Evolutionary conservation across 2,113 vertebrate species (phyloP), one percentile per base, ranked within the genome.

Genomic region (Microcebus tavaratra): DNA sequence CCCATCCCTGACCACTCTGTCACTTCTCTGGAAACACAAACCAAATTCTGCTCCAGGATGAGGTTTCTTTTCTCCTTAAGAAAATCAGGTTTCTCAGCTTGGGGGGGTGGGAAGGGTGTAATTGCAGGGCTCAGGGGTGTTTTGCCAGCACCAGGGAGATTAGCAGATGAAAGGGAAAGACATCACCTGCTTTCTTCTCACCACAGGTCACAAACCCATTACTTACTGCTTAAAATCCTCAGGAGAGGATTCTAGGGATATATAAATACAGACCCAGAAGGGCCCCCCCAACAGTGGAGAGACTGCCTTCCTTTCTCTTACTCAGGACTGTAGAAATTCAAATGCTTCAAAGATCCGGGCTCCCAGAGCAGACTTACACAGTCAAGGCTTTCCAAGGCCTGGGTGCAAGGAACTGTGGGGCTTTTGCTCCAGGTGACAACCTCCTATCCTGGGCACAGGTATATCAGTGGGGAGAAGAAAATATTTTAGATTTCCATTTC

Each of bases 141-240:
- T 63, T 85, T 55, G 87, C 90, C 1, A 0, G 25, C 90, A 87
- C 83, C 93, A 36, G 70, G 61, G 61, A 86, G 96, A 91, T 95
- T 53, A 92, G n/a, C 96, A 93, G 95, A 97, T 96, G 97, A 97
- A 97, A 98, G 95, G 82, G 21, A 83, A 82, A 95, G 95, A 97
- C 42, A 42, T 91, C 90, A 91, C 94, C 93, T 94, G 89, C 85
- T 96, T 96, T 97, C 78, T 95, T 94, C 61, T 86, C 88, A 9
- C 88, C 8, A 1, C 6, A 7, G 95, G 96, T 97, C 96, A 93
- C 0, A 61, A 97, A 94, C 94, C 91, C 94, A 83, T 65, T 75
- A 91, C 86, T 97, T 75, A 91, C 63, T 91, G 75, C 70, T 87
- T 88, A 70, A 92, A 95, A 96, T 78, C 83, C 31, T 14, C 6